A percentile compares a stretch with the other conserved stretches of the same genome.
Conservation (phyloP, 2,888 invertebrate genomes). For the Athalia circularis region DNA sequence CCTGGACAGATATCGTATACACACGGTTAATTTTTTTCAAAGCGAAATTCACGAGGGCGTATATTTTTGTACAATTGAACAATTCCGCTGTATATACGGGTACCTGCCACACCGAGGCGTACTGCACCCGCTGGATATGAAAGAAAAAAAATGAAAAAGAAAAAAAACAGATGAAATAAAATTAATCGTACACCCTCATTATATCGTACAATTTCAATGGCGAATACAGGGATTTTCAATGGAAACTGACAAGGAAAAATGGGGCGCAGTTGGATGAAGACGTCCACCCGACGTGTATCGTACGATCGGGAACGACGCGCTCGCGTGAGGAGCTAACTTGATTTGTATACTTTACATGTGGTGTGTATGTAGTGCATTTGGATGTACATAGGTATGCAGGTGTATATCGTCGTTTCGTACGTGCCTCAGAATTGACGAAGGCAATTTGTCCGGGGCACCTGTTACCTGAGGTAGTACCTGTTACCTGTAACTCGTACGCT, state of each 20-base stretch:
- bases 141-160: background rate
- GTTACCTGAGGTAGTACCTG: slow-evolving; percentile 21
- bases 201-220: no score
- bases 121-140: background rate
- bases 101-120: no score
- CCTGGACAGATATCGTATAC: no score
- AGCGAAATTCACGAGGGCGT: background rate
- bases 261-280: background rate
- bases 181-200: background rate
- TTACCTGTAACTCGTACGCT: background rate
- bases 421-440: slow-evolving; percentile 38
- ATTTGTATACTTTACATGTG: no score
- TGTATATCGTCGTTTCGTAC: background rate
- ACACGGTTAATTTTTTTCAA: background rate
- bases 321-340: no score
- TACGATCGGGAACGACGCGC: background rate
- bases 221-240: no score
- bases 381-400: background rate
- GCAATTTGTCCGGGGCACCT: slow-evolving; percentile 42
- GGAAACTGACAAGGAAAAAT: background rate
- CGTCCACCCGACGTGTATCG: background rate
- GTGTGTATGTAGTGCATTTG: background rate
- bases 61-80: background rate
- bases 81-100: background rate
- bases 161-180: background rate